Conservation (phyloP, 2,888 invertebrate genomes). For the Athalia rosae region DNA sequence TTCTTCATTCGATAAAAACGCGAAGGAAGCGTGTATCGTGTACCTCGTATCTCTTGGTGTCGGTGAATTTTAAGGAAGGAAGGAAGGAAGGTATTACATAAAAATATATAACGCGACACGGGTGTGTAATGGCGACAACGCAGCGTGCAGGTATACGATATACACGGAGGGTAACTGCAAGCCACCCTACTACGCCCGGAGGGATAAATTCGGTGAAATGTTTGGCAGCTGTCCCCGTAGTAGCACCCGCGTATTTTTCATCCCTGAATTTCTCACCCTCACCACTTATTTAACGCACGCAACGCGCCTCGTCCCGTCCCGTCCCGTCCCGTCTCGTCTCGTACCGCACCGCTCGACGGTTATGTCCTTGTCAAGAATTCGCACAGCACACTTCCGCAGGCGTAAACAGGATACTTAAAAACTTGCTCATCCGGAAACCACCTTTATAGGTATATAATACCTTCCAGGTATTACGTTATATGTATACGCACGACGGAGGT, state of each 20-base stretch:
- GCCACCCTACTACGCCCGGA: neutral
- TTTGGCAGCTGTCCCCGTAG: conserved; percentile 53
- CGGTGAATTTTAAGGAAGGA: too few relatives aligned
- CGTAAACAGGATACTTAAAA: conserved; percentile 38
- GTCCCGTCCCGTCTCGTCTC: neutral
- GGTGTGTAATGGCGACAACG: too few relatives aligned
- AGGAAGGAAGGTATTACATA: too few relatives aligned
- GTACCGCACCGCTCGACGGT: neutral
- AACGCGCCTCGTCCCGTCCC: neutral
- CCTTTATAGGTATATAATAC: conserved; percentile 6
- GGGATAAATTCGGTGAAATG: conserved; percentile 54
- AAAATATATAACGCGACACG: too few relatives aligned
- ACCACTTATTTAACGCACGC: neutral
- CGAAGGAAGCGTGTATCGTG: too few relatives aligned
- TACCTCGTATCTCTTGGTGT: too few relatives aligned
- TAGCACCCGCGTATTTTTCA: conserved; percentile 25
- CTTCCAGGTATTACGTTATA: neutral
- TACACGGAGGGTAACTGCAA: neutral
- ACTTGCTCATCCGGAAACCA: conserved; percentile 33
- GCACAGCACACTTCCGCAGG: conserved; percentile 32
- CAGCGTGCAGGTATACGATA: neutral
- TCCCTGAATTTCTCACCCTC: conserved; percentile 19
- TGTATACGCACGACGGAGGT: neutral
- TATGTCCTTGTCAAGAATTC: conserved; percentile 32
- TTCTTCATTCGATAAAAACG: too few relatives aligned